Evolutionary conservation across 2,888 invertebrate species (phyloP), one percentile per base, ranked within the genome.

Genomic region (Eupeodes latifasciatus): DNA sequence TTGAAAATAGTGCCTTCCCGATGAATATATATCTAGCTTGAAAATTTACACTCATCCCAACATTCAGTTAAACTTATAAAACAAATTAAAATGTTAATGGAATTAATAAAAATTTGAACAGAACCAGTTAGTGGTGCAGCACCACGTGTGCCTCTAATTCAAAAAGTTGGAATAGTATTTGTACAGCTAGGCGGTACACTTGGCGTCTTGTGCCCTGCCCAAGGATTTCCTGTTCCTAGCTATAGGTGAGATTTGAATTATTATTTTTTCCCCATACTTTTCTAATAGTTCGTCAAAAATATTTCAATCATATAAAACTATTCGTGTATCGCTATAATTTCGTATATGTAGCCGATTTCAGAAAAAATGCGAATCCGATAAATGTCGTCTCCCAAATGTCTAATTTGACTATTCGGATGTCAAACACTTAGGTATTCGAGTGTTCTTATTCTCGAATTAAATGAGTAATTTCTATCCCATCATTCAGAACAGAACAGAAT

Each of bases 171-270:
- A 36, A 90, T 93, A 16, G 92, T 92, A 81, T 91, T 91, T 85
- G 91, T 91, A 9, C 47, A 62, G 11, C 27, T 89, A 9, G 66
- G 78, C 2, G 89, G 89, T 44, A 89, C 90, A 2, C 94, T 95
- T 5, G 74, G 34, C 3, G 62, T 84, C 89, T 93, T 96, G 91
- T 97, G 97, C 93, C 96, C 96, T 84, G 96, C 96, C 57, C 96
- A 96, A 94, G 96, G 96, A 49, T 97, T 95, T 94, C 96, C 96
- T 78, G 95, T 96, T 90, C 96, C 96, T 91, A 93, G 94, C 91
- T 96, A 96, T 95, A 95, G 96, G 96, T 97, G 49, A 76, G 84
- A 61, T 34, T 57, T 10, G 6, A 36, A 40, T 40, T 27, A 2
- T 27, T 19, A 19, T 19, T 19, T 19, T 19, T 19, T 19, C 19